Conservation (phyloP, 2,113 vertebrate species). For the Psammodynastes pulverulentus region DNA sequence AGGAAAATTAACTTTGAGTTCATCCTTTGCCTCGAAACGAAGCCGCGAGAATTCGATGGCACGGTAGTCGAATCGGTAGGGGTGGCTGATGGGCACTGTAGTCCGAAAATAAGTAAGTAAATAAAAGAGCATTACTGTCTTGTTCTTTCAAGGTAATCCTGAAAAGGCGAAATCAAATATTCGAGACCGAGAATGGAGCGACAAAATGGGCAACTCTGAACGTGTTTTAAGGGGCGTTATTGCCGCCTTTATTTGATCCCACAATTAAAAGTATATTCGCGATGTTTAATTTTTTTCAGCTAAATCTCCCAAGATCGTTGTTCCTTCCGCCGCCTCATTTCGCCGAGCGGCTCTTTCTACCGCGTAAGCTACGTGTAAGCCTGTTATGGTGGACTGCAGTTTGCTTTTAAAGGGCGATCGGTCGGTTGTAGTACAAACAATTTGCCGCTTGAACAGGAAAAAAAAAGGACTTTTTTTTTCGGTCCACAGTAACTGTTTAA, state of each 20-base stretch:
- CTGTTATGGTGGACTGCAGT: neutral
- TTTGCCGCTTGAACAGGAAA: neutral
- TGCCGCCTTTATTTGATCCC: neutral
- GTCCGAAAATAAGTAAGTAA: neutral
- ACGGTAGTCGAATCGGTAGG: neutral
- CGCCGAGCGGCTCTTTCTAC: neutral
- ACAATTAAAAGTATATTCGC: neutral
- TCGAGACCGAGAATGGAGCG: neutral
- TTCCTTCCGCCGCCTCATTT: neutral
- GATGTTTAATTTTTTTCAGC: neutral
- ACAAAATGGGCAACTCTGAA: neutral
- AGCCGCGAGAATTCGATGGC: neutral
- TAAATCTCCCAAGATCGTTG: neutral
- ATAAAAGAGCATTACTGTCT: neutral
- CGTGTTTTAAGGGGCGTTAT: neutral
- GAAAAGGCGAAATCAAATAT: neutral
- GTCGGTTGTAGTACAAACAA: neutral
- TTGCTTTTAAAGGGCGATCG: neutral
- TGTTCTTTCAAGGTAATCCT: neutral
- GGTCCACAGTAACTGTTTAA: neutral
- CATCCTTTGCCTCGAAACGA: neutral
- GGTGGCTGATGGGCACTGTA: neutral
- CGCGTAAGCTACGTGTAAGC: neutral
- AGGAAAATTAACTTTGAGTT: no score
- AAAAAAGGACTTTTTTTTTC: neutral